These are phyloP conservation scores for Rhogogaster chlorosoma DNA, from an alignment of 2,888 invertebrate genomes.

Conservation along the genomic window DNA sequence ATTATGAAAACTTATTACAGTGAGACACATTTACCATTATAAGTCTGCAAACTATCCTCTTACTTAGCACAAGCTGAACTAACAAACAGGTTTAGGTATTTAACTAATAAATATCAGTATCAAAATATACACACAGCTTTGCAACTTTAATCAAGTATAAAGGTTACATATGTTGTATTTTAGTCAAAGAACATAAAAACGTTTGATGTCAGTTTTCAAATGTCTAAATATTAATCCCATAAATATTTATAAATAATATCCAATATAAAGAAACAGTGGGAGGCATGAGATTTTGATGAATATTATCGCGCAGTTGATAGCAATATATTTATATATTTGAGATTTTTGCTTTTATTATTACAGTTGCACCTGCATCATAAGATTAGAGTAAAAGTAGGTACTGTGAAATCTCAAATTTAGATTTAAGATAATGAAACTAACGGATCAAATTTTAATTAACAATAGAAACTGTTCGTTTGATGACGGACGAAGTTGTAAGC, in stretches of 20 bases:
- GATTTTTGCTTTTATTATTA: background rate
- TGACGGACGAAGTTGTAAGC: constrained; percentile 19
- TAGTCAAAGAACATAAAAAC: background rate
- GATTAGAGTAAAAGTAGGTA: background rate
- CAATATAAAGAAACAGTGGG: background rate
- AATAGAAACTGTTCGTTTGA: constrained; percentile 5
- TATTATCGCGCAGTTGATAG: background rate
- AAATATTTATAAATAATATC: background rate
- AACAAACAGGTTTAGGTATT: background rate
- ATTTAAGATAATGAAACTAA: constrained; percentile 17
- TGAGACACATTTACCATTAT: constrained; percentile 1
- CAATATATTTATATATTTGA: background rate
- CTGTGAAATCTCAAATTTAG: constrained; percentile 9
- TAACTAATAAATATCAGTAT: constrained; percentile 23
- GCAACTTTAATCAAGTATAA: background rate
- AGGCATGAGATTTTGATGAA: background rate
- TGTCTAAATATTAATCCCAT: background rate
- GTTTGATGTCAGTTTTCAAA: background rate
- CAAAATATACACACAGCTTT: background rate
- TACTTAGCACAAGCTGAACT: background rate
- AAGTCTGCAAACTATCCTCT: background rate
- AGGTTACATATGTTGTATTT: background rate
- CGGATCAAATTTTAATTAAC: constrained; percentile 19
- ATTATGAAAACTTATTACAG: background rate
- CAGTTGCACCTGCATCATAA: background rate